Percentiles rank a stretch among this genome's conserved stretches.
phyloP scores from a whole-genome alignment of 92 coral and sea anemone genomes.

The Hydrozoanthus gracilis region DNA sequence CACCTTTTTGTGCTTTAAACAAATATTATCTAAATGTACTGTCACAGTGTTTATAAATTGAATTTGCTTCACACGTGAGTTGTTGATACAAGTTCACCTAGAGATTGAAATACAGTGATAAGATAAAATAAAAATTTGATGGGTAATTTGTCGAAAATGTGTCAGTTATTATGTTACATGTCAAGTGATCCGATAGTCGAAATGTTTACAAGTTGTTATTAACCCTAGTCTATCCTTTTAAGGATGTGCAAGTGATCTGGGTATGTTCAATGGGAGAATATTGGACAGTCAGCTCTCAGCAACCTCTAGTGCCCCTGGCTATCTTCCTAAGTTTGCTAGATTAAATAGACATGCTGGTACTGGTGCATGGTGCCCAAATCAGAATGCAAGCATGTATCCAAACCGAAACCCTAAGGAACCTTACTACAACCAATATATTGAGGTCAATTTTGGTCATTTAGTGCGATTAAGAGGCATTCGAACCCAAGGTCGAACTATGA shows the following conservation, averaged over 20 bases:
- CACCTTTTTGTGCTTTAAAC: no score
- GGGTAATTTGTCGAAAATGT: no score
- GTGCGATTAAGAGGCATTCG: slow-evolving; percentile 69
- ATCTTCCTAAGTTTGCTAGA: slow-evolving; percentile 63
- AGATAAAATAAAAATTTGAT: no score
- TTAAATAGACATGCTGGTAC: slow-evolving; percentile 29
- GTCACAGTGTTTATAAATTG: no score
- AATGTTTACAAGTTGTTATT: background rate
- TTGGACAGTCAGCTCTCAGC: slow-evolving; percentile 68
- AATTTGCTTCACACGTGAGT: no score
- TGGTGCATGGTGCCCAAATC: slow-evolving; percentile 92
- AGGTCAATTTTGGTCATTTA: slow-evolving; percentile 52
- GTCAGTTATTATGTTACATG: background rate
- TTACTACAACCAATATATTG: slow-evolving; percentile 63
- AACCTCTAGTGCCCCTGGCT: slow-evolving; percentile 24
- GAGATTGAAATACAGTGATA: no score
- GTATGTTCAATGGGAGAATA: slow-evolving; percentile 80
- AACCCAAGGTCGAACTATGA: slow-evolving; percentile 69
- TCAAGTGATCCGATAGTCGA: background rate
- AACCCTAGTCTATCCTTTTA: background rate
- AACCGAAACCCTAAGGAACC: slow-evolving; percentile 37
- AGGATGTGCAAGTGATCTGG: slow-evolving; percentile 73
- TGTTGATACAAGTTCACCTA: no score
- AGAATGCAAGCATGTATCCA: background rate
- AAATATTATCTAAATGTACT: no score